A percentile compares a stretch with the other conserved stretches of the same genome.
Conservation (phyloP, 2,888 invertebrate species). For the Trimorus sp. region DNA sequence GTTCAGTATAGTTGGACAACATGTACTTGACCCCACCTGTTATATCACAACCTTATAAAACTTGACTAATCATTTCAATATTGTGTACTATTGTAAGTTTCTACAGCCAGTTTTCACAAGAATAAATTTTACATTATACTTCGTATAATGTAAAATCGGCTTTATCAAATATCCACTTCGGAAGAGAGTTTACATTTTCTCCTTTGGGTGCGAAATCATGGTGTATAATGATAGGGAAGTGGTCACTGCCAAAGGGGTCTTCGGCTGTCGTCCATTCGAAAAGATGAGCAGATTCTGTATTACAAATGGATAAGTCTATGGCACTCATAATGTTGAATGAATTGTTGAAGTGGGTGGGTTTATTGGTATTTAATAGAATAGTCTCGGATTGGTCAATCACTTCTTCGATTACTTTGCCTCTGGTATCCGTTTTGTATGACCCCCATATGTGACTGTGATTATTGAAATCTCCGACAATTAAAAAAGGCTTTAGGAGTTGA, state of each 20-base stretch:
- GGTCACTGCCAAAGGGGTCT: conserved; percentile 47
- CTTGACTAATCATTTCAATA: too few species aligned
- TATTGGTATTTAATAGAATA: conserved; percentile 36
- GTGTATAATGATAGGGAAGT: conserved; percentile 52
- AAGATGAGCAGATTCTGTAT: conserved; percentile 22
- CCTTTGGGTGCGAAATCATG: not conserved
- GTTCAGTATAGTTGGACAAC: too few species aligned
- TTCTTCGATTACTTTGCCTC: conserved; percentile 64
- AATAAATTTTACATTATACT: too few species aligned
- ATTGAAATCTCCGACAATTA: conserved; percentile 69
- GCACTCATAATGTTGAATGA: conserved; percentile 49
- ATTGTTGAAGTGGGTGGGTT: conserved; percentile 61
- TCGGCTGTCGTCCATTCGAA: conserved; percentile 35
- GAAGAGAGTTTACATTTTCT: not conserved
- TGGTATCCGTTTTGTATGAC: conserved; percentile 46
- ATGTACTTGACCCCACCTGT: too few species aligned
- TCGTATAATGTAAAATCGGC: conserved; percentile 30
- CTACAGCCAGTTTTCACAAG: too few species aligned
- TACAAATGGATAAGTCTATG: conserved; percentile 57
- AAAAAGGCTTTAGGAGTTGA: conserved; percentile 65
- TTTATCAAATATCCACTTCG: conserved; percentile 50
- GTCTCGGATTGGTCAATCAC: conserved; percentile 51
- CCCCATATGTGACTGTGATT: conserved; percentile 64
- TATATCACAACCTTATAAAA: too few species aligned
- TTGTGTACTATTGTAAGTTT: too few species aligned